phyloP scores from a whole-genome alignment of 2,797 vertebrate genomes.

The Cynodonichthys magdalenae region DNA sequence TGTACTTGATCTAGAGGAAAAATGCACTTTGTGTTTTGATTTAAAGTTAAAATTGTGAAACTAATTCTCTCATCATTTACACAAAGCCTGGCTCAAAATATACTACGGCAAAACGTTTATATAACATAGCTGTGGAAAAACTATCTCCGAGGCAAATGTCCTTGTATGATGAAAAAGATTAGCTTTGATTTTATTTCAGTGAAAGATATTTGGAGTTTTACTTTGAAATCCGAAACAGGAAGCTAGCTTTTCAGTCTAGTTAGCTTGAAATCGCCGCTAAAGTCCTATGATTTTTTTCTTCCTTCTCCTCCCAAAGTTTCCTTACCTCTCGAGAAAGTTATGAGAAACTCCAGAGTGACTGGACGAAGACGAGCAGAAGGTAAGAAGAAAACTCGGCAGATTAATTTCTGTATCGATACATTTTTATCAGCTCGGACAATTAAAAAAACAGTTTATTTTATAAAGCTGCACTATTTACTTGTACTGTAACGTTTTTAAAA shows the following conservation, averaged over 20 bases:
- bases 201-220: constrained; percentile 22
- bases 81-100: too few species aligned
- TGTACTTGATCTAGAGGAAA: too few species aligned
- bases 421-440: constrained; percentile 21
- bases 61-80: too few species aligned
- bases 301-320: constrained; percentile 64
- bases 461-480: not conserved
- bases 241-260: fast-evolving
- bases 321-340: constrained; percentile 59
- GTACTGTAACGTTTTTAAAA: not conserved
- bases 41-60: too few species aligned
- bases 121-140: too few species aligned
- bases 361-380: constrained; percentile 54
- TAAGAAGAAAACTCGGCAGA: constrained; percentile 53
- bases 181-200: too few species aligned
- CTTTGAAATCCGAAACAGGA: constrained; percentile 49
- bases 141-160: too few species aligned
- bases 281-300: constrained; percentile 14
- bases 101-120: too few species aligned
- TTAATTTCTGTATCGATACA: constrained; percentile 6
- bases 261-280: constrained; percentile 2
- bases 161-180: too few species aligned
- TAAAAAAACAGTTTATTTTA: not conserved
- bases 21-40: too few species aligned
- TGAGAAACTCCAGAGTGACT: constrained; percentile 55